Evolutionary conservation across 2,113 vertebrate species (phyloP).

Genomic region (Deroptyus accipitrinus): DNA sequence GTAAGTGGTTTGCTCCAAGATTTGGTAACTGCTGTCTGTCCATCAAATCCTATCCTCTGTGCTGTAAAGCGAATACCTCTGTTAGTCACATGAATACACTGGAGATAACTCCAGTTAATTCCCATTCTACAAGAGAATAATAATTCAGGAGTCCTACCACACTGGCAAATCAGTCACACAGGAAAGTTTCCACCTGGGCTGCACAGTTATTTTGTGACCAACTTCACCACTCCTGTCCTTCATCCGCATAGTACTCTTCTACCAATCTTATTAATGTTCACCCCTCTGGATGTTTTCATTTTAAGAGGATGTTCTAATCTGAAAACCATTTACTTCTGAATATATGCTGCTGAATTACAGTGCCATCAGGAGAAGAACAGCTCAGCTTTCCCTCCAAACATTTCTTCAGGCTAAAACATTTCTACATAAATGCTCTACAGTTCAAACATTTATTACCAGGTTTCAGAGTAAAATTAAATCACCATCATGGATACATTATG

Average conservation of each 20-base stretch:
- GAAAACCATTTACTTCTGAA: slow-evolving; percentile 49
- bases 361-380: neutral
- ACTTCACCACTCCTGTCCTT: neutral
- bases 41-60: neutral
- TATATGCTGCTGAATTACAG: neutral
- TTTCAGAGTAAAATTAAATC: slow-evolving; percentile 42
- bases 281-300: neutral
- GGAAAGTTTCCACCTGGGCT: neutral
- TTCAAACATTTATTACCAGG: slow-evolving; percentile 23
- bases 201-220: neutral
- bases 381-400: slow-evolving; percentile 12
- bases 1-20: neutral
- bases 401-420: neutral
- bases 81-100: neutral
- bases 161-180: neutral
- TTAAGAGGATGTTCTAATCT: slow-evolving; percentile 27
- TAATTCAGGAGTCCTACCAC: neutral
- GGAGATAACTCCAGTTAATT: neutral
- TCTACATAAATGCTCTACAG: neutral
- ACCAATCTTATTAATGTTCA: neutral
- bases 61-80: neutral
- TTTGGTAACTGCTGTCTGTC: neutral
- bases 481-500: neutral
- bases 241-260: neutral
- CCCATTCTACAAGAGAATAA: neutral